phyloP scores from a whole-genome alignment of 1,140 invertebrate species.

The Neodiprion pinetum region DNA sequence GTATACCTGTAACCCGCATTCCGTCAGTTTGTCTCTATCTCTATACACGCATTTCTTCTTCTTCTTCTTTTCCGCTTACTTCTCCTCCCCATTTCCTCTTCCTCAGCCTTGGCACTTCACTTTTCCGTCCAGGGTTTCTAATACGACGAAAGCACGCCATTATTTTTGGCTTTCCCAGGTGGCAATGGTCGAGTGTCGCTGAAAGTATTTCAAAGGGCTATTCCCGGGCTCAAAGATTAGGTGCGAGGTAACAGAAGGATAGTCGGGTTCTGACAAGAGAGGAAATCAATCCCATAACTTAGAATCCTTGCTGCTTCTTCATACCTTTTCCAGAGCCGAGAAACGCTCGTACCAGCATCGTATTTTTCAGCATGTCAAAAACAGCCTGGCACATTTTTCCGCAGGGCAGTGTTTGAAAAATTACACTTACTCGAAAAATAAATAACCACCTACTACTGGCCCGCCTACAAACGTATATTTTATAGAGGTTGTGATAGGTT shows the following conservation, averaged over 20 bases:
- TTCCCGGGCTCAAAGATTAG: constrained; percentile 20
- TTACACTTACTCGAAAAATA: constrained; percentile 55
- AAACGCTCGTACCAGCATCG: constrained; percentile 37
- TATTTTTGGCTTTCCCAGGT: background rate
- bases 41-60: background rate
- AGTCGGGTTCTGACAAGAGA: constrained; percentile 26
- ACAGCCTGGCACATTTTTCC: constrained; percentile 54
- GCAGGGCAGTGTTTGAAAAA: constrained; percentile 50
- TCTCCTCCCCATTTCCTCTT: background rate
- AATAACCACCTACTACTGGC: constrained; percentile 44
- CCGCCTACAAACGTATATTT: constrained; percentile 47
- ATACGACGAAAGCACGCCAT: background rate
- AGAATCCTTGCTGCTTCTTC: constrained; percentile 27
- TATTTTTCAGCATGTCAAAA: constrained; percentile 55
- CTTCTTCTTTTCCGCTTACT: background rate
- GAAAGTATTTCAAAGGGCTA: background rate
- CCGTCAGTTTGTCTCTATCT: background rate
- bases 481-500: constrained; percentile 34
- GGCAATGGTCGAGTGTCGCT: constrained; percentile 6
- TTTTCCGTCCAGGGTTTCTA: background rate
- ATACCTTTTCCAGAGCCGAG: constrained; percentile 33
- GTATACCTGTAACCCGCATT: background rate
- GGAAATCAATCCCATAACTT: constrained; percentile 40
- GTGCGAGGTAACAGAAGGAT: constrained; percentile 24
- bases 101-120: background rate